Evolutionary conservation across 1,140 invertebrate species (phyloP).

Genomic region (Scaptomyza montana): DNA sequence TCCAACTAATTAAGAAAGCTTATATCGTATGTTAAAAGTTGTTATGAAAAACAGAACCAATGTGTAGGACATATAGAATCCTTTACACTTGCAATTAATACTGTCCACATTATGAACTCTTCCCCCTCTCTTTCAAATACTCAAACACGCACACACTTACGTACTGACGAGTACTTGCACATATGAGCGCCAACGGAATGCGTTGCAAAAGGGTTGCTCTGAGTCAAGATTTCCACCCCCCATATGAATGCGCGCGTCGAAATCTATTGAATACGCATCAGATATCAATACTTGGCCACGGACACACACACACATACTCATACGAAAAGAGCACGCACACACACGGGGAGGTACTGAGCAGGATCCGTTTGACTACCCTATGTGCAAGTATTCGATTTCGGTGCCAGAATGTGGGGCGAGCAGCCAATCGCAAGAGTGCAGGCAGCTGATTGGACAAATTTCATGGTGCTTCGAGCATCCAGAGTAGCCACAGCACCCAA

Average conservation of each 20-base stretch:
- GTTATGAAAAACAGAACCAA: no score
- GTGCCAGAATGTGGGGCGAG: constrained; percentile 44
- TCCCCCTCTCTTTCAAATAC: not conserved
- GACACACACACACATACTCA: constrained; percentile 14
- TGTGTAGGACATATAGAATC: not conserved
- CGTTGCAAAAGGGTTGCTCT: constrained; percentile 60
- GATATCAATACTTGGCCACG: constrained; percentile 74
- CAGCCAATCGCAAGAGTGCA: constrained; percentile 75
- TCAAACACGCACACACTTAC: constrained; percentile 6
- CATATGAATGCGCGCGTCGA: constrained; percentile 67
- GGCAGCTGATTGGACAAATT: constrained; percentile 77
- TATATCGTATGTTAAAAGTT: no score
- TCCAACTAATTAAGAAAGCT: no score
- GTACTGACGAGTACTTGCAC: constrained; percentile 2
- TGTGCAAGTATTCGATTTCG: constrained; percentile 66
- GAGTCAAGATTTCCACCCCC: constrained; percentile 54
- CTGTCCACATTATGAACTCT: not conserved
- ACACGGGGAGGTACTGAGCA: constrained; percentile 15
- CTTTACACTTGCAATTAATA: not conserved
- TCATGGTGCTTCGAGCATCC: constrained; percentile 30
- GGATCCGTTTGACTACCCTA: constrained; percentile 26
- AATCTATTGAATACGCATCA: constrained; percentile 81
- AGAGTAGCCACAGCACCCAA: constrained; percentile 9
- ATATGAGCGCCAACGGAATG: not conserved
- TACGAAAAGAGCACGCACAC: constrained; percentile 12